A percentile compares a stretch with the other conserved stretches of the same genome.
Conservation (phyloP, 2,797 vertebrate species). For the Sarcophilus harrisii region DNA sequence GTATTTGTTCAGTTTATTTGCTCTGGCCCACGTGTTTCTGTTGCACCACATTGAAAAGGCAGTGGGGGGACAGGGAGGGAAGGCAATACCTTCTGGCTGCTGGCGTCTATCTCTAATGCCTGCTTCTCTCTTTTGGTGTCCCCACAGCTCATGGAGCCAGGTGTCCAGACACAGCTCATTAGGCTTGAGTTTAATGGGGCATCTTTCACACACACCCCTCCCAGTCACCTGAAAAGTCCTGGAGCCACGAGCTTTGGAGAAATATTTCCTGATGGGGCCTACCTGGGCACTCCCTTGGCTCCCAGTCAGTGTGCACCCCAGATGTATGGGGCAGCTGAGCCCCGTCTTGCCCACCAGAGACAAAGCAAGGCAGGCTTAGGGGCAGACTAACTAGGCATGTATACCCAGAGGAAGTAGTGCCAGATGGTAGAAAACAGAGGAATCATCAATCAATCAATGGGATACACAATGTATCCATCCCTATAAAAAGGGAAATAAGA, state of each 20-base stretch:
- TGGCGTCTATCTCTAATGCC: neutral
- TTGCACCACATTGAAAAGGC: neutral
- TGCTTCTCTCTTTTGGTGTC: constrained; percentile 51
- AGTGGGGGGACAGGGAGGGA: neutral
- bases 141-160: constrained; percentile 47
- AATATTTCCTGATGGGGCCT: neutral
- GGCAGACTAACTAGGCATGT: neutral
- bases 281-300: neutral
- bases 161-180: constrained; percentile 57
- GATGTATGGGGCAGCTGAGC: neutral
- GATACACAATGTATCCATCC: neutral
- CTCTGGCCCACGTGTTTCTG: neutral
- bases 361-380: neutral
- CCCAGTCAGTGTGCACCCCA: neutral
- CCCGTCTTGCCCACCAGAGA: neutral
- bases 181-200: constrained; percentile 63
- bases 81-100: neutral
- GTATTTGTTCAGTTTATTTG: neutral
- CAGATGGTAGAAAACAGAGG: constrained; percentile 9
- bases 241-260: neutral
- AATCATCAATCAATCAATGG: neutral
- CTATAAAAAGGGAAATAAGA: neutral
- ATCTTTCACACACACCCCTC: neutral
- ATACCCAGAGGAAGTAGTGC: constrained; percentile 16
- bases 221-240: constrained; percentile 25